phyloP scores from a whole-genome alignment of 1,140 invertebrate species.

The Eufriesea mexicana region DNA sequence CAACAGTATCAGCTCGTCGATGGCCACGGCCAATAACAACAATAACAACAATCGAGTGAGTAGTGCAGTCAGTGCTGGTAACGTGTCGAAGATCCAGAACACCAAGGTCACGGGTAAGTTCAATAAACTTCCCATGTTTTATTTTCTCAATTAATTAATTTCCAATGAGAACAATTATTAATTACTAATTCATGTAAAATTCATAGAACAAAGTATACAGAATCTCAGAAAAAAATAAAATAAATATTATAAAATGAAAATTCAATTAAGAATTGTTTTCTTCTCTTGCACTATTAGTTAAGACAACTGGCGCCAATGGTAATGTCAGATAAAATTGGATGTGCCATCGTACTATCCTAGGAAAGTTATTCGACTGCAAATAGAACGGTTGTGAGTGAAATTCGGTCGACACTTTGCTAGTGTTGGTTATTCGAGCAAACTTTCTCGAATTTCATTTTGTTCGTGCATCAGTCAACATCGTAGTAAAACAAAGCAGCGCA shows the following conservation, averaged over 20 bases:
- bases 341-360: slow-evolving; percentile 26
- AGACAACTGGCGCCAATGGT: neutral
- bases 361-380: slow-evolving; percentile 53
- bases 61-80: slow-evolving; percentile 74
- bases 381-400: slow-evolving; percentile 51
- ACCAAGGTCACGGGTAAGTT: slow-evolving; percentile 73
- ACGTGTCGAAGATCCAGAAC: slow-evolving; percentile 74
- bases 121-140: neutral
- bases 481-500: neutral
- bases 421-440: slow-evolving; percentile 13
- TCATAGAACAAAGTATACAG: neutral
- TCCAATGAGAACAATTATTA: neutral
- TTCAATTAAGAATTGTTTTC: neutral
- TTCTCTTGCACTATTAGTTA: neutral
- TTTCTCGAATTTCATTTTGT: slow-evolving; percentile 54
- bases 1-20: slow-evolving; percentile 61
- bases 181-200: neutral
- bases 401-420: slow-evolving; percentile 38
- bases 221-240: neutral
- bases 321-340: slow-evolving; percentile 16
- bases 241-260: neutral
- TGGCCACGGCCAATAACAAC: slow-evolving; percentile 61
- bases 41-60: slow-evolving; percentile 72
- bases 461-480: neutral
- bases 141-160: neutral